Base-by-base conservation (phyloP, 2,888 invertebrate species). In the Metalampra italica region DNA sequence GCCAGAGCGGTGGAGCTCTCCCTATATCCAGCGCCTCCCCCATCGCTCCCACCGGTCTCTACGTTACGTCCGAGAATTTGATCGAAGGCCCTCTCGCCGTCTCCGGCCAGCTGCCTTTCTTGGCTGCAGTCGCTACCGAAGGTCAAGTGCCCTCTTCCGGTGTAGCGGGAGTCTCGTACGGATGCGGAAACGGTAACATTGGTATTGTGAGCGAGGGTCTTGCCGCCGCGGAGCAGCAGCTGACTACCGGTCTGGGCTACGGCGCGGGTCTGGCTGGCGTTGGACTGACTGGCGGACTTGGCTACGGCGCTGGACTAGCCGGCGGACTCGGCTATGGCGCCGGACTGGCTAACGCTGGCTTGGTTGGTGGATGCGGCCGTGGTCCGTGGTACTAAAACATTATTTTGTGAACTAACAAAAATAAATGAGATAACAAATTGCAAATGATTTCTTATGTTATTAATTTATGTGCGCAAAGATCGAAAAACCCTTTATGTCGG, bases 21-120 rank as follows among this genome's bases (percentile, higher is more conserved):
- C 41, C 50, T 0, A 55, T 70, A 0, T 58, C 57, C n/a, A 67
- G 69, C 40, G 50, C 60, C 22, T 74, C 75, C 0, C 68, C 70
- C 0, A 64, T 70, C 14, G 50, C 60, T 3, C 71, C 75, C 4
- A 57, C 51, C 34, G 71, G 73, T 11, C 46, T 73, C 4, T 55
- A 61, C 4, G 57, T 73, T 5, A 46, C 59, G 7, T 68, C 69
- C 29, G 67, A 70, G 39, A 66, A 70, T 52, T 55, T 47, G 0
- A 62, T 69, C 36, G 63, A 59, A 39, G 77, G 77, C 0, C 53
- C 60, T 3, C 43, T 75, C 12, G 51, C 59, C 2, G 66, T 73
- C 0, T 57, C 55, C 43, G 76, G 75, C 0, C 54, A 71, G 39
- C 47, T 76, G n/a, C 76, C 76, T 0, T 73, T 71, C 63, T 38